These are phyloP conservation scores for Penaeus monodon DNA, from an alignment of 2,888 invertebrate genomes.

Conservation along the genomic window DNA sequence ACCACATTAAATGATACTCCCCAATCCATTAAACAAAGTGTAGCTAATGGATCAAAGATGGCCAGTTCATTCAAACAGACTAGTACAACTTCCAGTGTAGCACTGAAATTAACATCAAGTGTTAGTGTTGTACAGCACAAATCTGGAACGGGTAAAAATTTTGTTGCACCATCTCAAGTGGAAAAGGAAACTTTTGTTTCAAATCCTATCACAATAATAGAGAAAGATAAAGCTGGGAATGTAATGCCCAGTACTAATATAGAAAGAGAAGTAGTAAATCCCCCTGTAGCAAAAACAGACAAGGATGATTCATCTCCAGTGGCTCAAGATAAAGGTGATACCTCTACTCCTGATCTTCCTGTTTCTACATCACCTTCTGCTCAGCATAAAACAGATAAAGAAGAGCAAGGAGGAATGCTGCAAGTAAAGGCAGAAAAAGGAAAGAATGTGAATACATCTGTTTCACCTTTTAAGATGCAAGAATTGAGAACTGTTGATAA, in stretches of 20 bases:
- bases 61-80: background rate
- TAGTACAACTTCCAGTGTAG: conserved; percentile 6
- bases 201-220: background rate
- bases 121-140: conserved; percentile 48
- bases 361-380: too few relatives aligned
- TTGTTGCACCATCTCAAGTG: conserved; percentile 5
- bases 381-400: too few relatives aligned
- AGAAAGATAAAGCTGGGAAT: conserved; percentile 10
- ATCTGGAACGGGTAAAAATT: conserved; percentile 27
- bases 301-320: background rate
- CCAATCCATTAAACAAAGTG: background rate
- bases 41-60: background rate
- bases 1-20: conserved; percentile 28
- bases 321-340: conserved; percentile 18
- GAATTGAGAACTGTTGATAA: conserved; percentile 7
- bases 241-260: background rate
- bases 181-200: conserved; percentile 19
- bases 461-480: too few relatives aligned
- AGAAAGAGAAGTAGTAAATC: background rate
- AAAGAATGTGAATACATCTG: too few relatives aligned
- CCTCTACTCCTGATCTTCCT: background rate
- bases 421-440: too few relatives aligned
- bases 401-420: too few relatives aligned
- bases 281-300: background rate
- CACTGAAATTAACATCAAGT: conserved; percentile 29